phyloP scores from a whole-genome alignment of 2,888 invertebrate species.

The Agrotis ipsilon region DNA sequence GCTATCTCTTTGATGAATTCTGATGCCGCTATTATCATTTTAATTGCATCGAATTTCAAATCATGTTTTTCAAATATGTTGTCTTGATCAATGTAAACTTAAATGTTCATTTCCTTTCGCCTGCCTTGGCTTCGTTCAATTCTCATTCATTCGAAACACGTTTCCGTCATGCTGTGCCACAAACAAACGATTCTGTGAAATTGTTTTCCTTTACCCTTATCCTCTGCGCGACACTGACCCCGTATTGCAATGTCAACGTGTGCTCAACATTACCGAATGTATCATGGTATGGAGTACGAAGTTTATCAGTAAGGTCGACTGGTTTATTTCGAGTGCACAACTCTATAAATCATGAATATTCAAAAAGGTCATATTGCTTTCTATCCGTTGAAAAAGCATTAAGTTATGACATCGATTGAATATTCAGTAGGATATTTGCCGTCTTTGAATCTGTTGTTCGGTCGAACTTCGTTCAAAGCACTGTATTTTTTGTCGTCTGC shows the following conservation, averaged over 20 bases:
- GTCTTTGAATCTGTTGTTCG: constrained; percentile 26
- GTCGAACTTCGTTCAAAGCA: constrained; percentile 23
- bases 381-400: constrained; percentile 40
- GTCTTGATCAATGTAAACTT: constrained; percentile 34
- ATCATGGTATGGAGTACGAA: constrained; percentile 65
- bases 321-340: constrained; percentile 60
- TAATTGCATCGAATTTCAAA: constrained; percentile 38
- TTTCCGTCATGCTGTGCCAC: constrained; percentile 69
- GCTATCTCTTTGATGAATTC: constrained; percentile 10
- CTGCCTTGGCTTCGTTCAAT: constrained; percentile 65
- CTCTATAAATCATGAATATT: constrained; percentile 68
- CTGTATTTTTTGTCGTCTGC: constrained; percentile 41
- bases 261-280: constrained; percentile 69
- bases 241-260: constrained; percentile 81
- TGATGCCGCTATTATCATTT: constrained; percentile 19
- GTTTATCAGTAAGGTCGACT: constrained; percentile 76
- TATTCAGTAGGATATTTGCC: constrained; percentile 29
- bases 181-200: constrained; percentile 77
- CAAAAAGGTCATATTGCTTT: constrained; percentile 65
- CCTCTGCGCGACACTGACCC: constrained; percentile 82
- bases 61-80: constrained; percentile 24
- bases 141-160: constrained; percentile 69
- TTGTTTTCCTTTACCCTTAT: constrained; percentile 77
- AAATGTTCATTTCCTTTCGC: constrained; percentile 50
- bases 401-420: constrained; percentile 24